Percentiles rank a stretch among this genome's conserved stretches.
These are phyloP conservation scores for Hemichromis elongatus DNA, from an alignment of 2,113 vertebrate species.

Conservation along the genomic window DNA sequence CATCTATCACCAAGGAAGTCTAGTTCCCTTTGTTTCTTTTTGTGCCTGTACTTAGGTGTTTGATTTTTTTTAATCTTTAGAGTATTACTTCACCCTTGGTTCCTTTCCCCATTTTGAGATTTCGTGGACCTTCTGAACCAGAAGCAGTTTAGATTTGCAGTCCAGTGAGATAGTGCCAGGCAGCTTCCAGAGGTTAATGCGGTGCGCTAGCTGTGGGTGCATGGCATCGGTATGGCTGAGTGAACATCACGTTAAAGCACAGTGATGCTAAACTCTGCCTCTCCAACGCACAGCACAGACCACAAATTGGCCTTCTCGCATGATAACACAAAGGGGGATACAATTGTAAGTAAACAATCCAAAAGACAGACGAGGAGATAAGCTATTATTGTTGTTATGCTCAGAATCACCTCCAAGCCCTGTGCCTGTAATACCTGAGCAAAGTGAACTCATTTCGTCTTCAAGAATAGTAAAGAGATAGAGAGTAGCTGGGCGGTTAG, in stretches of 20 bases:
- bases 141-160: slow-evolving; percentile 12
- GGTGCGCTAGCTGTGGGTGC: slow-evolving; percentile 43
- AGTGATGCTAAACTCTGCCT: slow-evolving; percentile 41
- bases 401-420: slow-evolving; percentile 6
- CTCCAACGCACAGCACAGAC: slow-evolving; percentile 9
- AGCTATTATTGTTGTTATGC: slow-evolving; percentile 15
- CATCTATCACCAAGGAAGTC: not conserved
- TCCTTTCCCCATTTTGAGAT: not conserved
- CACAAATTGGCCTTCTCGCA: slow-evolving; percentile 40
- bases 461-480: slow-evolving; percentile 24
- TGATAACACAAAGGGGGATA: slow-evolving; percentile 14
- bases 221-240: slow-evolving; percentile 36
- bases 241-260: slow-evolving; percentile 52
- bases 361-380: slow-evolving; percentile 18
- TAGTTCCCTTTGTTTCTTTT: not conserved
- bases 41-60: not conserved
- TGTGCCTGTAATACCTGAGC: slow-evolving; percentile 16
- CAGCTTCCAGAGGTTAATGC: slow-evolving; percentile 48
- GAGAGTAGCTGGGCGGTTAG: slow-evolving; percentile 5
- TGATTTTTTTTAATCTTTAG: not conserved
- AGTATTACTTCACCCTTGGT: slow-evolving; percentile 1
- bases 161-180: slow-evolving; percentile 25
- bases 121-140: not conserved
- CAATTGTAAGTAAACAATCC: slow-evolving; percentile 26
- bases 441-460: slow-evolving; percentile 38